Base-by-base conservation (phyloP, 1,140 invertebrate genomes). In the Delia radicum region DNA sequence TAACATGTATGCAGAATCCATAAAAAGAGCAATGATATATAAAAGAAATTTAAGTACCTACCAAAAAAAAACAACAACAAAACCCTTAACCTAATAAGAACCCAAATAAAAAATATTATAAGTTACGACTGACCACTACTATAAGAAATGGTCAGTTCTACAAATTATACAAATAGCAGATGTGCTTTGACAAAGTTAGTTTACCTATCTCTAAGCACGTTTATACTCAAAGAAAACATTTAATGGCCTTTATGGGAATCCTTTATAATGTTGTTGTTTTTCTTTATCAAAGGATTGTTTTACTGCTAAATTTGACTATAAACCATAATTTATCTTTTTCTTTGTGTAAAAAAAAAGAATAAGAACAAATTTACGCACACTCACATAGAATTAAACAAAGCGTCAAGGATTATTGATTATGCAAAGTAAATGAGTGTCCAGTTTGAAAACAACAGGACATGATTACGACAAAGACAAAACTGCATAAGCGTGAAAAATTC, bases 241-340 rank as follows among this genome's bases (percentile, higher is more conserved):
- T 37, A 27, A 37, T 69, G 21, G 33, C 65, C 65, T 33, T n/a
- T 18, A 69, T 3, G 27, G 29, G 29, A 37, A 37, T 33, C n/a
- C 7, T 21, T 37, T n/a, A 2, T 55, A 18, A 8, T 55, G 18
- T 21, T 55, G 48, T n/a, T 18, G 48, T 55, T 55, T 21, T 55
- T 55, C n/a, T 55, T 55, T 21, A n/a, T 69, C 18, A 69, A 69
- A 69, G 81, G 82, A 81, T 84, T 84, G 81, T 82, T 84, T 84
- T 82, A 77, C 81, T 84, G 81, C 81, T 82, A 73, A 69, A 85
- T 84, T 85, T 84, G 83, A 84, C 83, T 85, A 84, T 81, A 85
- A 85, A 85, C 83, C 83, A 85, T 85, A 85, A 85, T 85, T 85
- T 85, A 85, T 85, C 79, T 82, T 84, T 84, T n/a, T 84, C 80